Evolutionary conservation across 2,113 vertebrate species (phyloP).

Genomic region (Sceloporus tristichus): DNA sequence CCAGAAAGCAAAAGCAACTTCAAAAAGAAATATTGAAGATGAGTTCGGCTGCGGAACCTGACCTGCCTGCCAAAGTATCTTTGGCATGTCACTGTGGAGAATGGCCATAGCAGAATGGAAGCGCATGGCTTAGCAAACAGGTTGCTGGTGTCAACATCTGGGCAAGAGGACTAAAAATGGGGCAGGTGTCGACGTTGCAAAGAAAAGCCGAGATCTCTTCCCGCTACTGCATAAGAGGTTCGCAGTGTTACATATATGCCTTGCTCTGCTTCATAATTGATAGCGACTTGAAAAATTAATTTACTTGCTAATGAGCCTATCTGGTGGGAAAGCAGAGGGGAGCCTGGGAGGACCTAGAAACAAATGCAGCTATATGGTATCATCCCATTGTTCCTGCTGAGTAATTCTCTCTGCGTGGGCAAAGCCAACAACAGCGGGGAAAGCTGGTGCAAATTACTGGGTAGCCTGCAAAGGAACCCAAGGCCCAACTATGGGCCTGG

Average conservation of each 20-base stretch:
- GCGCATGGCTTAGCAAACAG: accelerated
- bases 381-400: too few species aligned
- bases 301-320: background rate
- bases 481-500: too few species aligned
- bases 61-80: slow-evolving; percentile 21
- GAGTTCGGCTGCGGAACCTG: slow-evolving; percentile 12
- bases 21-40: slow-evolving; percentile 35
- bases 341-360: background rate
- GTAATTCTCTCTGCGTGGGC: too few species aligned
- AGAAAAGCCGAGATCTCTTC: slow-evolving; percentile 7
- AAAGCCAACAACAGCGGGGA: too few species aligned
- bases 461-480: too few species aligned
- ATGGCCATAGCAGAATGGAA: background rate
- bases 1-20: slow-evolving; percentile 16
- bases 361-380: background rate
- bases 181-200: background rate
- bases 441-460: too few species aligned
- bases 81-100: slow-evolving; percentile 42
- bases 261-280: background rate
- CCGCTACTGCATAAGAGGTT: slow-evolving; percentile 9
- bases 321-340: background rate
- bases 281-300: background rate
- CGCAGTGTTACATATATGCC: slow-evolving; percentile 11
- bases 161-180: accelerated
- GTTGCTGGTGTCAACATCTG: accelerated